Evolutionary conservation across 2,797 vertebrate species (phyloP), one percentile per base, ranked within the genome.

Genomic region (Rhyacichthys aspro): DNA sequence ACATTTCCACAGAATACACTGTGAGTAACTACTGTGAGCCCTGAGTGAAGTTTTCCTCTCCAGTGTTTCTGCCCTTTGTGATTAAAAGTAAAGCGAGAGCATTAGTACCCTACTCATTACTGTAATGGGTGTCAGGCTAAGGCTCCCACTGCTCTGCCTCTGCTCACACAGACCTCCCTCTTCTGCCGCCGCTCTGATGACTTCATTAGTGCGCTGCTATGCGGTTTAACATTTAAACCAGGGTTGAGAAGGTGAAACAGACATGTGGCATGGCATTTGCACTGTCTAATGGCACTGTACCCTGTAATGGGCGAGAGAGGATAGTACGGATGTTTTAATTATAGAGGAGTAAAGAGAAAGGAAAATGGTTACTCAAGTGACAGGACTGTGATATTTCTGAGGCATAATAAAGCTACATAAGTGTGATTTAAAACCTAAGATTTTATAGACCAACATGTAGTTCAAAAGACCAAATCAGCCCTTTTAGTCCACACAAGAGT

Each of bases 191-290:
- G 72, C 74, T 76, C 76, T 70, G 72, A 85, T 84, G 86, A 88
- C 88, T 91, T 91, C 87, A 93, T 92, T 90, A 92, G 88, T 63
- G 82, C 79, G 63, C 82, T 76, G 86, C 86, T 89, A 83, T 78
- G 84, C 84, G 86, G 83, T 89, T 89, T 92, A 92, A 92, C 92
- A 93, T 93, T 91, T 91, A 89, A 90, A 88, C 86, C 84, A 82
- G 84, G 87, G 86, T 88, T 88, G 81, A 66, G 74, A 63, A 82
- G 90, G 85, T 88, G 85, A 89, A 88, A 87, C 86, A 85, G 84
- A 90, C 90, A 88, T 56, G 73, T 72, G 43, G 70, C 42, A 15
- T 92, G 92, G 86, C 91, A 93, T 93, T 92, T 92, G 88, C 83
- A 72, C 77, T 71, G 83, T 88, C 83, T 85, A 89, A 89, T 89